These are phyloP conservation scores for Hydrolagus affinis DNA, from an alignment of 2,113 vertebrate genomes.

Conservation along the genomic window DNA sequence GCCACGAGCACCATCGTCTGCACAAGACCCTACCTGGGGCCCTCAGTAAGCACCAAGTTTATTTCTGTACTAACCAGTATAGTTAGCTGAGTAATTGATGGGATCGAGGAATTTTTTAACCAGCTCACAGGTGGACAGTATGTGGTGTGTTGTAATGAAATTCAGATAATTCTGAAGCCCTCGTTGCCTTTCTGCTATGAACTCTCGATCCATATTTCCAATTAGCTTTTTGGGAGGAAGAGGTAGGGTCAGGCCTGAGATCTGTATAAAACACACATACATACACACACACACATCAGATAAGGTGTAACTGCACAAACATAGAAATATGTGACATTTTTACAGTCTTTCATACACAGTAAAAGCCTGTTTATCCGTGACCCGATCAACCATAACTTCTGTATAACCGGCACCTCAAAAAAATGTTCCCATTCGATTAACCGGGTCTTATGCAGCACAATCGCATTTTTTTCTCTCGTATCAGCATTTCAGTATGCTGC, in stretches of 20 bases:
- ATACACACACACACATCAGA: slow-evolving; percentile 30
- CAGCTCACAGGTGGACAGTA: slow-evolving; percentile 74
- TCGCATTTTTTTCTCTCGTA: too few species aligned
- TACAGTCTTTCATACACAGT: too few species aligned
- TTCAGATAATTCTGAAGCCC: slow-evolving; percentile 89
- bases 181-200: slow-evolving; percentile 89
- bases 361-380: too few species aligned
- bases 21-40: too few species aligned
- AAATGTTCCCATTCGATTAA: too few species aligned
- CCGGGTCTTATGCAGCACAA: too few species aligned
- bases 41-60: not conserved
- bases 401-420: too few species aligned
- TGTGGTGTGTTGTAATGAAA: slow-evolving; percentile 79
- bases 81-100: slow-evolving; percentile 87
- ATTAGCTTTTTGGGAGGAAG: slow-evolving; percentile 94
- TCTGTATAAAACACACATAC: slow-evolving; percentile 50
- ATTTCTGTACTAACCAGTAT: slow-evolving; percentile 65
- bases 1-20: too few species aligned
- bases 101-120: slow-evolving; percentile 93
- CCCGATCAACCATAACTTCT: too few species aligned
- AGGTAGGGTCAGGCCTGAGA: slow-evolving; percentile 78
- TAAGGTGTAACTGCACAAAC: not conserved
- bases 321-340: not conserved
- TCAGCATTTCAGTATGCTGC: too few species aligned
- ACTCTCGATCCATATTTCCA: slow-evolving; percentile 95